Base-by-base conservation (phyloP, 2,888 invertebrate species). In the Piscicola geometra region DNA sequence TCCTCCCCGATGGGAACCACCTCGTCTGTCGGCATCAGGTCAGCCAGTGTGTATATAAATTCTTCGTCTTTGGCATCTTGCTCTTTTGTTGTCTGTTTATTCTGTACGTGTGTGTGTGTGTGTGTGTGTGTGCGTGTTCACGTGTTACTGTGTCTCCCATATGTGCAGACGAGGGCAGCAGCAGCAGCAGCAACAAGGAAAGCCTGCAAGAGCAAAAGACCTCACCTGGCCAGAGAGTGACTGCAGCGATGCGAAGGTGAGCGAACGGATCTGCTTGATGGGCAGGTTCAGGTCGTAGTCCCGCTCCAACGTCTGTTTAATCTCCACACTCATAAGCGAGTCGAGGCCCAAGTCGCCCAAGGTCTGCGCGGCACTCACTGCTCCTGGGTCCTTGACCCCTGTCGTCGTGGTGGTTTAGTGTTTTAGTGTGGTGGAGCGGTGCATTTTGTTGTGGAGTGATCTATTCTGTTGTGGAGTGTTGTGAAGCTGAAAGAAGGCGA, bases 241-340 rank as follows among this genome's bases (percentile, higher is more conserved):
- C 50, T 76, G 69, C 25, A 76, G 72, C n/a, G 32, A 25, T n/a
- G 69, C 52, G 50, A 76, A 76, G 9, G 83, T 84, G 21, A 86
- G 82, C 71, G 81, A 89, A 78, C 96, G 89, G 82, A 97, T 94
- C 86, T 96, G 95, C 86, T 93, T 93, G 81, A 94, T 92, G 78
- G 92, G 91, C 78, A 98, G 88, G 32, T 93, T 90, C 77, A 97
- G 87, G 86, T 98, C 96, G 87, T 92, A 95, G 83, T 92, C 93
- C 76, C 95, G 89, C 86, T 96, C 96, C 75, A 97, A 87, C 0
- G 93, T 93, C 87, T 96, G 96, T 86, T 97, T 97, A 83, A 99
- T 94, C 88, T 99, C 99, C 0, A 98, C 95, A 68, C 96, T 96
- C 98, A 98, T 98, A 80, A 99, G 87, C 0, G 97, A 97, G 85